A percentile compares a stretch with the other conserved stretches of the same genome.
Evolutionary conservation across 2,113 vertebrate genomes (phyloP).

Genomic region (Electrona antarctica): DNA sequence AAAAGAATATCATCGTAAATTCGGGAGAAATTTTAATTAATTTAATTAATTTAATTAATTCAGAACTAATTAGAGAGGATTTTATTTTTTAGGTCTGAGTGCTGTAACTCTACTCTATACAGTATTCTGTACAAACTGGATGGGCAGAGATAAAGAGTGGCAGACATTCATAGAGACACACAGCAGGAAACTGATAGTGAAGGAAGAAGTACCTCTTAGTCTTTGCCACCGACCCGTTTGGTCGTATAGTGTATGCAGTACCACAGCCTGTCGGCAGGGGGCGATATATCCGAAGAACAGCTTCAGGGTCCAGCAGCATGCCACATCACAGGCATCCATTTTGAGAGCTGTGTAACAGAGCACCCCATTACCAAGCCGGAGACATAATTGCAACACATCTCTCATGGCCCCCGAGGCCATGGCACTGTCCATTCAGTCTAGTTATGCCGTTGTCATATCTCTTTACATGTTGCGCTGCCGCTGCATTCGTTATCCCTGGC

Average conservation of each 20-base stretch:
- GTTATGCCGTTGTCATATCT: slow-evolving; percentile 64
- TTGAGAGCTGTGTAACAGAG: slow-evolving; percentile 35
- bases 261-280: slow-evolving; percentile 30
- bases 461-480: slow-evolving; percentile 46
- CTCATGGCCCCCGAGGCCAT: slow-evolving; percentile 40
- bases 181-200: no score
- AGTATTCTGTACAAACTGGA: no score
- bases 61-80: no score
- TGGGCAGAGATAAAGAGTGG: no score
- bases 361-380: slow-evolving; percentile 47
- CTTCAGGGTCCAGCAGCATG: background rate
- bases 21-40: no score
- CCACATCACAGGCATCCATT: slow-evolving; percentile 21
- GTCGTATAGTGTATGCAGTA: background rate
- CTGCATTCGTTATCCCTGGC: slow-evolving; percentile 70
- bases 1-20: no score
- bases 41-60: no score
- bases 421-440: slow-evolving; percentile 61
- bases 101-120: no score
- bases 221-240: background rate
- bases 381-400: slow-evolving; percentile 66
- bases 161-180: no score
- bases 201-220: no score
- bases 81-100: no score
- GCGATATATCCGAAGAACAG: slow-evolving; percentile 13